Base-by-base conservation (phyloP, 30 jellyfish, hydroid and myxozoan genomes). In the Aurelia aurita complex sp. Pacific region DNA sequence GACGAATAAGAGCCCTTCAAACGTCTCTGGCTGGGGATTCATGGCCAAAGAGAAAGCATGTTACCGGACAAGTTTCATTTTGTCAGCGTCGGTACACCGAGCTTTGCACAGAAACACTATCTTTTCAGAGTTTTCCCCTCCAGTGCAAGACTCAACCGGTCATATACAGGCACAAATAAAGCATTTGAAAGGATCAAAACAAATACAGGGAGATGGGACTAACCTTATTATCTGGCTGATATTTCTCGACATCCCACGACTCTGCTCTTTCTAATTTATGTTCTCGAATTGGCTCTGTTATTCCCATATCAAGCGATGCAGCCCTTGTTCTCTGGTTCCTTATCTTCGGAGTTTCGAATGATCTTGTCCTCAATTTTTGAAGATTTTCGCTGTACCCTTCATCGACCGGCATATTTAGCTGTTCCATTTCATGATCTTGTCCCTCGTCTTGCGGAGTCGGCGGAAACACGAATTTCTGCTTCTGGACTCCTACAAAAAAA, bases 191-290 rank as follows among this genome's bases (percentile, higher is more conserved):
- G 4, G 15, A 14, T 46, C 57, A 9, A 46, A 4, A 46, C 12
- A 1, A 46, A 46, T 46, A 46, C 57, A 46, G 57, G 7, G 57
- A 46, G 57, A 46, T 2, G 14, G 59, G 4, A 74, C 29, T 53
- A 17, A 79, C 89, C 89, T 79, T 79, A 32, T 10, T 64, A 6
- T 79, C 89, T 0, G 74, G 73, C 64, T 16, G 18, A 36, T 46
- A 62, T 13, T 67, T 79, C 61, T 79, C 89, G n/a, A 68, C 78
- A 65, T 65, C 89, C 89, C 89, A 79, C 18, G 89, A 79, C 52
- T 79, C 89, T 15, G 89, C 89, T 79, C 89, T 19, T 68, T 79
- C 89, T n/a, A 79, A 55, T 55, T 79, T 79, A 18, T 70, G 81
- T 16, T 68, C 89, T 32, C 89, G 64, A 15, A 55, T 29, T 34